These are phyloP conservation scores for Sebastiscus albofasciatus DNA, from an alignment of 2,797 vertebrate species.

Conservation along the genomic window DNA sequence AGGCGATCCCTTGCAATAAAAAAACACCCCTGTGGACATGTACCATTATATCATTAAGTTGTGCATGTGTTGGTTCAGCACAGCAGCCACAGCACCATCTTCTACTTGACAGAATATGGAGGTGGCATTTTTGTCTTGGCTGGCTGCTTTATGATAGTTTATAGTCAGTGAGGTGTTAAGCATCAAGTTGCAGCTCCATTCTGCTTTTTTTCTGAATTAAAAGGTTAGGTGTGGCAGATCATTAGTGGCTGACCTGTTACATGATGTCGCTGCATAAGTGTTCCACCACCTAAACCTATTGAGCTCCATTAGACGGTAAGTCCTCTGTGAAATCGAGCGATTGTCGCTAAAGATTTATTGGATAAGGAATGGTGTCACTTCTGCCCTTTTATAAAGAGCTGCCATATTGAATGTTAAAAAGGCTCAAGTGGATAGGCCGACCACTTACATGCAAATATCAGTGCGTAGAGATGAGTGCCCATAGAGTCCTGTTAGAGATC, in stretches of 20 bases:
- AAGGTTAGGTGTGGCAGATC: constrained; percentile 14
- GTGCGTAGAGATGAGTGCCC: constrained; percentile 9
- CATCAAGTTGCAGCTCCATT: background rate
- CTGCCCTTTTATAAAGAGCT: constrained; percentile 44
- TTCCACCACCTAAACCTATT: background rate
- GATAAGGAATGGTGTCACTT: constrained; percentile 38
- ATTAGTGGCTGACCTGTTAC: constrained; percentile 19
- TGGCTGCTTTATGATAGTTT: constrained; percentile 12
- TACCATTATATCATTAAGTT: background rate
- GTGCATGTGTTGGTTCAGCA: constrained; percentile 8
- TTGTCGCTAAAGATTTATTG: constrained; percentile 13
- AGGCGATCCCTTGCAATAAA: too few relatives aligned
- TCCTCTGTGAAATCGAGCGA: constrained; percentile 14
- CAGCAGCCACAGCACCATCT: background rate
- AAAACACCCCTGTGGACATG: too few relatives aligned
- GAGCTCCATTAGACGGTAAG: constrained; percentile 20
- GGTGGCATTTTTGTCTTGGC: constrained; percentile 15
- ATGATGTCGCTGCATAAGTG: background rate
- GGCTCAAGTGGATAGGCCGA: constrained; percentile 19
- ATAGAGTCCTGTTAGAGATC: constrained; percentile 1
- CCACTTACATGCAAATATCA: constrained; percentile 39
- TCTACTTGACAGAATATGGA: constrained; percentile 16
- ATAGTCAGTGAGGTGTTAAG: constrained; percentile 25
- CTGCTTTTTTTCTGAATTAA: background rate
- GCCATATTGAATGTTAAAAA: constrained; percentile 33